These are phyloP conservation scores for Anthonomus grandis DNA, from an alignment of 1,140 invertebrate genomes.

Conservation along the genomic window DNA sequence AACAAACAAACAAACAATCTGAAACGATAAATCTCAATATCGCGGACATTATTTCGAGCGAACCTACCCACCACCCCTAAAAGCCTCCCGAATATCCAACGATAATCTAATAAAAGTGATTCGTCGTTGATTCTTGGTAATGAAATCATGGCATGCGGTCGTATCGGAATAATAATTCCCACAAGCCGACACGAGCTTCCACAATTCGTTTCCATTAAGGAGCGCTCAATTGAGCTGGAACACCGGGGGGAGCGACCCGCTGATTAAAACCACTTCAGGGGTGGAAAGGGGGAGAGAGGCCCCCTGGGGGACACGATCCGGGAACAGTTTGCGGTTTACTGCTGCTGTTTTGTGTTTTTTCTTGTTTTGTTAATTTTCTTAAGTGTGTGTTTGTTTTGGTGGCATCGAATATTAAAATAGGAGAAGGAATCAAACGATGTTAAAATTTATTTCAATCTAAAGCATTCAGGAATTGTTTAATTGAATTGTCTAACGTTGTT, in stretches of 20 bases:
- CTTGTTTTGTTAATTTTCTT: slow-evolving; percentile 25
- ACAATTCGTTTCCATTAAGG: slow-evolving; percentile 31
- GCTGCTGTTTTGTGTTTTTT: no score
- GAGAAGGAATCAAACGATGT: no score
- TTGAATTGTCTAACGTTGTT: no score
- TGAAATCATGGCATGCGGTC: slow-evolving; percentile 27
- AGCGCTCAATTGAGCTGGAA: slow-evolving; percentile 25
- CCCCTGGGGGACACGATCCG: slow-evolving; percentile 27
- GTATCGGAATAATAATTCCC: slow-evolving; percentile 28
- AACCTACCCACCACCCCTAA: slow-evolving; percentile 2
- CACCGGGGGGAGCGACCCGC: slow-evolving; percentile 23
- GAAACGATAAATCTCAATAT: slow-evolving; percentile 19
- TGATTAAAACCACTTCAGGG: slow-evolving; percentile 29
- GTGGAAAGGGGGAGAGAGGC: no score
- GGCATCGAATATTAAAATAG: no score
- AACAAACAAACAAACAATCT: no score
- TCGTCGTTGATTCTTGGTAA: slow-evolving; percentile 18
- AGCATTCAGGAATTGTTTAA: no score
- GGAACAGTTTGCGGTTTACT: slow-evolving; percentile 26
- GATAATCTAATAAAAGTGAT: slow-evolving; percentile 25
- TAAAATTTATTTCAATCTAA: no score
- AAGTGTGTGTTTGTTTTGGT: no score
- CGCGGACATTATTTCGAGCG: not conserved
- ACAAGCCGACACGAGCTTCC: slow-evolving; percentile 28
- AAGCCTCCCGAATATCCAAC: slow-evolving; percentile 18